Evolutionary conservation across 2,797 vertebrate species (phyloP).

Genomic region (Enteromius paludinosus): DNA sequence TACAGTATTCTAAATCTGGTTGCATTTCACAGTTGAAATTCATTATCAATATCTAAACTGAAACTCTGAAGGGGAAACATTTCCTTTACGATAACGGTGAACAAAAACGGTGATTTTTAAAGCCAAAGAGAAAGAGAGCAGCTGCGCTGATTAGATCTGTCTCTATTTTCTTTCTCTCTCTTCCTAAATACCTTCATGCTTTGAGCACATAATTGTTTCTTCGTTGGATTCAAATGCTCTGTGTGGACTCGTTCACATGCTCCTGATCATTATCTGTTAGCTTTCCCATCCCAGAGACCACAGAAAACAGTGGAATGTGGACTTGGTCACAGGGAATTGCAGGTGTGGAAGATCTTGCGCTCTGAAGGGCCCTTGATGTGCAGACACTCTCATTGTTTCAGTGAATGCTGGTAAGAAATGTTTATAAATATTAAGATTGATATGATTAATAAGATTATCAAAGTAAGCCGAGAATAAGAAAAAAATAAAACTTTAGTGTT

Average conservation of each 20-base stretch:
- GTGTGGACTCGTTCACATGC: background rate
- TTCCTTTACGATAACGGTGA: background rate
- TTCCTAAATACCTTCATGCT: slow-evolving; percentile 12
- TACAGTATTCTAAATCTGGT: background rate
- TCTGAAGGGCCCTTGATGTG: background rate
- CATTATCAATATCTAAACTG: background rate
- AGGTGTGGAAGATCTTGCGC: background rate
- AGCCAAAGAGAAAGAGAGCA: slow-evolving; percentile 23
- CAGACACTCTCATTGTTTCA: background rate
- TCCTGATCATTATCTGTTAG: slow-evolving; percentile 19
- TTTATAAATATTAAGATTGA: background rate
- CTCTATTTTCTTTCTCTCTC: slow-evolving; percentile 9
- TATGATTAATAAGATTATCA: background rate
- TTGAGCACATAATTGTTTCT: slow-evolving; percentile 20
- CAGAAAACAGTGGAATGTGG: slow-evolving; percentile 20
- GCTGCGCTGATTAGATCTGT: slow-evolving; percentile 45
- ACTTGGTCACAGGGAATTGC: background rate
- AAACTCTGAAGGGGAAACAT: slow-evolving; percentile 24
- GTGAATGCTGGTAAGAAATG: background rate
- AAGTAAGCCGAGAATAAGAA: background rate
- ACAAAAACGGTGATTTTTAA: background rate
- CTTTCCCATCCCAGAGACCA: slow-evolving; percentile 7
- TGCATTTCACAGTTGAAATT: background rate
- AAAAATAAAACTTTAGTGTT: background rate
- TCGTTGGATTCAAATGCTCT: slow-evolving; percentile 15